Conservation (phyloP, 64 coral and sea anemone species). For the Hydrozoanthus tunicans region DNA sequence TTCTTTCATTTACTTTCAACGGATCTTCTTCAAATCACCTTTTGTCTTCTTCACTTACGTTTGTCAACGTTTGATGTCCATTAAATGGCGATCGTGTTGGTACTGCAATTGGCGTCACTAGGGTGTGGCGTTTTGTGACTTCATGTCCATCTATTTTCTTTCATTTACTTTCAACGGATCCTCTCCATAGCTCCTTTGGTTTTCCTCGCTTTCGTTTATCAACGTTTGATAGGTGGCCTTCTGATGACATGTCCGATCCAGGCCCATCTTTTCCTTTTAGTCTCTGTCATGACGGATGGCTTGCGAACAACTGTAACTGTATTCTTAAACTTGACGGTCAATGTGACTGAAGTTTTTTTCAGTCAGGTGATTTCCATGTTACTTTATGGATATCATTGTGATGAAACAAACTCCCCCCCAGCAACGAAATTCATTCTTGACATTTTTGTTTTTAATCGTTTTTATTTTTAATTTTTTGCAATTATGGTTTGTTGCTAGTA, state of each 20-base stretch:
- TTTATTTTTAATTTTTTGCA: background rate
- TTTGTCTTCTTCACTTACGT: no score
- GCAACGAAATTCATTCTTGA: background rate
- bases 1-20: no score
- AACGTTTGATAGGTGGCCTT: background rate
- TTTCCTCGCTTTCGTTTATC: background rate
- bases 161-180: background rate
- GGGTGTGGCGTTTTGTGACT: background rate
- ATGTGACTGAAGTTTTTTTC: background rate
- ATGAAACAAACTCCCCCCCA: background rate
- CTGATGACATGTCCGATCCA: background rate
- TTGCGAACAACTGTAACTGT: background rate
- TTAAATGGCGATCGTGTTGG: no score
- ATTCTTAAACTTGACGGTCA: background rate
- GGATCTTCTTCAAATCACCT: no score
- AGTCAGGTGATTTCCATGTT: conserved; percentile 23
- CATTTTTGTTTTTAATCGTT: background rate
- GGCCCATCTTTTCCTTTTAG: background rate
- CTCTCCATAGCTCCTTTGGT: background rate
- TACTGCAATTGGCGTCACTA: background rate
- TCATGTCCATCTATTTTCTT: background rate
- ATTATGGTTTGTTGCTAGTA: background rate
- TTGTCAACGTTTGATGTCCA: no score
- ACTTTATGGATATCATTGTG: conserved; percentile 31
- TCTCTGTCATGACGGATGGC: background rate